Evolutionary conservation across 2,888 invertebrate species (phyloP).

Genomic region (Coremacera marginata): DNA sequence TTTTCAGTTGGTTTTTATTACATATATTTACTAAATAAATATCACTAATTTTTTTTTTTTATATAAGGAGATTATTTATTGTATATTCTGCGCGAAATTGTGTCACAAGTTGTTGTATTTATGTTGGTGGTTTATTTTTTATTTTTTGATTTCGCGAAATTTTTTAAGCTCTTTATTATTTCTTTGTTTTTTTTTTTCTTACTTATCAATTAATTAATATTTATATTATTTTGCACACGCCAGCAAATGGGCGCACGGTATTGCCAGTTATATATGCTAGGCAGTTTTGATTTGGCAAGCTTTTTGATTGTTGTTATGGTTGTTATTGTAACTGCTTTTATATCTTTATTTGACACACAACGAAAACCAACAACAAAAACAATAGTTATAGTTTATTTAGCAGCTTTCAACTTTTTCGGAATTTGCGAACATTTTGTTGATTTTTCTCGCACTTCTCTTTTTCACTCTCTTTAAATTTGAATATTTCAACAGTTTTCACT

Average conservation of each 20-base stretch:
- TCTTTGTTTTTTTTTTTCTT: neutral
- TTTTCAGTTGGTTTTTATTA: no score
- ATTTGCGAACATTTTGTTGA: no score
- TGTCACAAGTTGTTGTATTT: slow-evolving; percentile 26
- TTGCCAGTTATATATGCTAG: slow-evolving; percentile 4
- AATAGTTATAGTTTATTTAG: neutral
- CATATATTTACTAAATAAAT: neutral
- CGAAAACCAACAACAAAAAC: neutral
- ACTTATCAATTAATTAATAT: slow-evolving; percentile 31
- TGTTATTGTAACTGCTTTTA: neutral
- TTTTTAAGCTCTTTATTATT: slow-evolving; percentile 1
- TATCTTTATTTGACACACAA: neutral
- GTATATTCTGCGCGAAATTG: slow-evolving; percentile 17
- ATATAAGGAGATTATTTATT: neutral
- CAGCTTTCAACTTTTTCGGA: no score
- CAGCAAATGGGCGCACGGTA: neutral
- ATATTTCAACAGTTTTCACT: no score
- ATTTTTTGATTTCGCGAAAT: neutral
- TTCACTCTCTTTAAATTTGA: no score
- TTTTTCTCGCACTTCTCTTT: no score
- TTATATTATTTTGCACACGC: slow-evolving; percentile 34
- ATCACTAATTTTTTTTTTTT: neutral
- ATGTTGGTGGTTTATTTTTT: slow-evolving; percentile 2
- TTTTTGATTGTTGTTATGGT: neutral
- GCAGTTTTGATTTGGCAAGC: neutral